Base-by-base conservation (phyloP, 2,888 invertebrate species). In the Lycia hirtaria region DNA sequence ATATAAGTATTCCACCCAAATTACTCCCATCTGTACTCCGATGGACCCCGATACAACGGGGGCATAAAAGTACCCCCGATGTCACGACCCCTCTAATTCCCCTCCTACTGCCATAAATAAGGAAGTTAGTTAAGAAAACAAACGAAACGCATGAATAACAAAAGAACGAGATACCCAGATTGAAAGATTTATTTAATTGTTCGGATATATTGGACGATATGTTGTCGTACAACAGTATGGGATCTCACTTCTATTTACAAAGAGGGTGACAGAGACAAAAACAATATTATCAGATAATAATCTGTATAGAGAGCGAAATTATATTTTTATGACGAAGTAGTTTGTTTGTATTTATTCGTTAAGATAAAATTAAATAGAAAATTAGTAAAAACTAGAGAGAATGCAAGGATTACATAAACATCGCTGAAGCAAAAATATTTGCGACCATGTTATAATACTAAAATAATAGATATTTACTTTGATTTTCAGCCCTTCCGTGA, bases 111-210 rank as follows among this genome's bases (percentile, higher is more conserved):
- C 57, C 58, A 69, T 75, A 76, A 81, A 79, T 73, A 78, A 79
- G 69, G 68, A 72, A 75, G 73, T 77, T 75, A 68, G 76, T 75
- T 75, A 74, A 70, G 68, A 71, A 71, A 75, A 78, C 75, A 78
- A 76, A 71, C 68, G 66, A 67, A 73, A 73, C 64, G 72, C 70
- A 79, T 73, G 76, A 78, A 78, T 76, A 78, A 76, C 69, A 81
- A 77, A 74, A 76, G 72, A 72, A 73, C 60, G 62, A 57, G 59
- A 65, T 60, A 55, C 53, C 30, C 60, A 49, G 64, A 66, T 62
- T 56, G 56, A 59, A 51, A 62, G 64, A 62, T 64, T 67, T 59
- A 51, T 58, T 60, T 64, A 67, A 67, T 67, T 64, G 64, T 33
- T 52, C 40, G 55, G 44, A 62, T 66, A 54, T 59, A 62, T 58